These are phyloP conservation scores for Paracentrotus lividus DNA, from an alignment of 53 echinoderm and acorn worm genomes.

Conservation along the genomic window DNA sequence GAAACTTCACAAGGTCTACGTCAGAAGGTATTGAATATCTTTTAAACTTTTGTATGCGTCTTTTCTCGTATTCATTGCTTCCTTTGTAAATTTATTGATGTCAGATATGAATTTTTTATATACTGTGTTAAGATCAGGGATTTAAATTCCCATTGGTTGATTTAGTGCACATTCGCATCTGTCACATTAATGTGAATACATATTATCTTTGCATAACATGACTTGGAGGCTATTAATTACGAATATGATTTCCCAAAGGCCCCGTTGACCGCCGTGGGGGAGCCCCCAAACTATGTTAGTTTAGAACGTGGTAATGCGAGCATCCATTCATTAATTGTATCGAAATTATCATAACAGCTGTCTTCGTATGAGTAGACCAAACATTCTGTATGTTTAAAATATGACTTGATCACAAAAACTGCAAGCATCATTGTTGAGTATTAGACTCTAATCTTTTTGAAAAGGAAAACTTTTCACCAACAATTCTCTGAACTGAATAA, in stretches of 20 bases:
- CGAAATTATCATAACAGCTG: not conserved
- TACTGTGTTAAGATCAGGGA: not conserved
- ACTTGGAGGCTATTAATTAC: not conserved
- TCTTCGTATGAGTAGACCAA: not conserved
- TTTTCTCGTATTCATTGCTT: not conserved
- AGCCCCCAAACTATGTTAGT: not conserved
- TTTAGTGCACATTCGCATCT: not conserved
- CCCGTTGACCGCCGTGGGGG: too few species aligned
- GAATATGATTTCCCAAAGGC: not conserved
- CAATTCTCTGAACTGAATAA: too few species aligned
- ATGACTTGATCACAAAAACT: not conserved
- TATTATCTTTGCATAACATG: not conserved
- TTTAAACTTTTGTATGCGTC: not conserved
- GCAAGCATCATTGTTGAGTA: too few species aligned
- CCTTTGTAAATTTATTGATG: not conserved
- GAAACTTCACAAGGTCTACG: not conserved
- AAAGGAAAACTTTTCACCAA: too few species aligned
- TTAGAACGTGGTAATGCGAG: not conserved
- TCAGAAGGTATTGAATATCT: constrained; percentile 1
- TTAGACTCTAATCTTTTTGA: too few species aligned
- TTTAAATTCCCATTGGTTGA: not conserved
- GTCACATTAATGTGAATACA: not conserved
- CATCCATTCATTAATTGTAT: not conserved
- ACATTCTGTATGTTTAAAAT: not conserved
- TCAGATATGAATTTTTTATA: not conserved